Evolutionary conservation across 2,888 invertebrate species (phyloP).

Genomic region (Lasiommata megera): DNA sequence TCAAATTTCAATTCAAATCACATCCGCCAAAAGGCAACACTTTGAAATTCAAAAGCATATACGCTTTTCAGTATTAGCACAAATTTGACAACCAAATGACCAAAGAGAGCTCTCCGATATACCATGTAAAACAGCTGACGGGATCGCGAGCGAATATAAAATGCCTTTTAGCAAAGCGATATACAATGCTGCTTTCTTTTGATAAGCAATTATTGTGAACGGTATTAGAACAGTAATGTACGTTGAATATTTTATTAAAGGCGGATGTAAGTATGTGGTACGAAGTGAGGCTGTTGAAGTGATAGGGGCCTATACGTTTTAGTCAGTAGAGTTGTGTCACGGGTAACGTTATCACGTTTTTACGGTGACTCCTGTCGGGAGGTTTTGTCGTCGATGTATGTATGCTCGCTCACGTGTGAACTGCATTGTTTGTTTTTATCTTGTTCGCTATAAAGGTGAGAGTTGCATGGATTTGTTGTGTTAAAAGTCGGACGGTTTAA

Average conservation of each 20-base stretch:
- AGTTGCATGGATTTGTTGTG: not conserved
- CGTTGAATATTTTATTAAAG: not conserved
- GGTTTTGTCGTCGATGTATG: slow-evolving; percentile 7
- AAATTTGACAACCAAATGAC: slow-evolving; percentile 26
- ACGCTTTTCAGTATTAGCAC: slow-evolving; percentile 23
- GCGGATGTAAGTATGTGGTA: not conserved
- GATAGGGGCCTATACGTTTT: not conserved
- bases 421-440: slow-evolving; percentile 6
- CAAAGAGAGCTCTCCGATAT: slow-evolving; percentile 20
- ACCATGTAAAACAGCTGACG: slow-evolving; percentile 17
- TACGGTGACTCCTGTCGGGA: slow-evolving; percentile 11
- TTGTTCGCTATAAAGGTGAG: slow-evolving; percentile 2
- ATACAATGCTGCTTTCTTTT: not conserved
- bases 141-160: not conserved
- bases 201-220: not conserved
- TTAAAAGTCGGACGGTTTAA: slow-evolving; percentile 7
- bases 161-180: not conserved
- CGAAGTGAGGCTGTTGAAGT: not conserved
- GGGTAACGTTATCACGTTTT: slow-evolving; percentile 17
- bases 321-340: slow-evolving; percentile 19
- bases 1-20: not conserved
- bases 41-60: slow-evolving; percentile 21
- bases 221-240: slow-evolving; percentile 3
- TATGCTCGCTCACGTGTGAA: slow-evolving; percentile 5
- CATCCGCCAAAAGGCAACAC: not conserved